Evolutionary conservation across 2,888 invertebrate species (phyloP), one percentile per base, ranked within the genome.

Genomic region (Nymphalis c-album): DNA sequence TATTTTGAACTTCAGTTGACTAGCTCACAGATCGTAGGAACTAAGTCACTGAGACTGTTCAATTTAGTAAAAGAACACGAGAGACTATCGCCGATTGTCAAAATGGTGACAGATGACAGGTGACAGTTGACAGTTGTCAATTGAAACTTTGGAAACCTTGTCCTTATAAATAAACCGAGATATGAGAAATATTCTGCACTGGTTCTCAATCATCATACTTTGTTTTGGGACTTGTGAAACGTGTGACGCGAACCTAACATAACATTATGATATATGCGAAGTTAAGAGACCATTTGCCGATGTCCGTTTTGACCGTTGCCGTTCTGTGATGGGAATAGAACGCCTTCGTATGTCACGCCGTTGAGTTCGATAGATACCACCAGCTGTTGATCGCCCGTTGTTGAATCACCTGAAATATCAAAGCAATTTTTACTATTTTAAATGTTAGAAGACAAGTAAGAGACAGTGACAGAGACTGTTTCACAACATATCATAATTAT

Each of bases 291-390:
- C 88, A 91, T 89, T 79, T 88, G 89, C 81, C 89, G 82, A 79
- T 90, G 88, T 46, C 85, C 86, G 72, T 87, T 90, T 69, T 85
- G 88, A n/a, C 87, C 86, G 75, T 85, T 93, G 63, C 85, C 85
- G 71, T 81, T 85, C 71, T 86, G 85, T 70, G 90, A 84, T 57
- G 91, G 91, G 86, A 97, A 98, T 8, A 99, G 93, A 10, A 99
- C 96, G 22, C 99, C 99, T 90, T 98, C 97, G 88, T 99, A 99
- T 87, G 96, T 96, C 63, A 97, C 95, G 57, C 99, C 99, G 85
- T 99, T 98, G 71, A 99, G 93, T 87, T 99, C 98, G 95, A 99
- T 97, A 80, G 97, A 97, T 46, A 99, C 98, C 50, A 97, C 96
- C 73, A 99, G 91, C 66, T 98, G 98, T 81, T 96, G 97, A 82